These are phyloP conservation scores for Drosophila chauvacae DNA, from an alignment of 1,140 invertebrate species.

Conservation along the genomic window DNA sequence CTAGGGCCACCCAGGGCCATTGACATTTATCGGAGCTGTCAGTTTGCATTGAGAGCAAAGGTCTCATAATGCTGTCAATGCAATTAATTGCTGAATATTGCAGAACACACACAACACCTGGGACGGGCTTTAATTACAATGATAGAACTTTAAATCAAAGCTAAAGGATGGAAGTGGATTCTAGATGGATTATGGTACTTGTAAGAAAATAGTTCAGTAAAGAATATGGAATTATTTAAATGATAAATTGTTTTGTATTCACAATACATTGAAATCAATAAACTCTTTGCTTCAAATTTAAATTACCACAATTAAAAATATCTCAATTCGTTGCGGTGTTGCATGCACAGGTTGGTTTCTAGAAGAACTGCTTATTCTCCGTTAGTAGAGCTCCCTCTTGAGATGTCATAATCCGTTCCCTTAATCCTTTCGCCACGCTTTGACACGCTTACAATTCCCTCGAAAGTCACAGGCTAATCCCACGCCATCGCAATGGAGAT, in stretches of 20 bases:
- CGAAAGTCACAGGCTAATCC: constrained; percentile 76
- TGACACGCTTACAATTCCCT: constrained; percentile 80
- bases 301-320: not conserved
- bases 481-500: constrained; percentile 59
- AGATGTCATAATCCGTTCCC: constrained; percentile 66
- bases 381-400: not conserved
- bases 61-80: constrained; percentile 77
- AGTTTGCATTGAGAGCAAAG: constrained; percentile 64
- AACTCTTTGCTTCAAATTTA: no score
- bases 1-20: constrained; percentile 22
- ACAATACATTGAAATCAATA: no score
- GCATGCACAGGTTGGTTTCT: not conserved
- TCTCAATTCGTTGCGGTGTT: no score
- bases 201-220: not conserved
- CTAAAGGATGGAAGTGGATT: no score
- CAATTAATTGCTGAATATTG: constrained; percentile 78
- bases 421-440: constrained; percentile 77
- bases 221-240: not conserved
- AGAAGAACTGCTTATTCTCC: not conserved
- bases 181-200: no score
- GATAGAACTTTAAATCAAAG: constrained; percentile 1
- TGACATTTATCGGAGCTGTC: constrained; percentile 67
- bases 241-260: not conserved
- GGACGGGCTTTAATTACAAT: not conserved
- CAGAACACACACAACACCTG: not conserved